Percentiles rank a stretch among this genome's conserved stretches.
These are phyloP conservation scores for Siderastrea radians DNA, from an alignment of 92 coral and sea anemone genomes.

Conservation along the genomic window DNA sequence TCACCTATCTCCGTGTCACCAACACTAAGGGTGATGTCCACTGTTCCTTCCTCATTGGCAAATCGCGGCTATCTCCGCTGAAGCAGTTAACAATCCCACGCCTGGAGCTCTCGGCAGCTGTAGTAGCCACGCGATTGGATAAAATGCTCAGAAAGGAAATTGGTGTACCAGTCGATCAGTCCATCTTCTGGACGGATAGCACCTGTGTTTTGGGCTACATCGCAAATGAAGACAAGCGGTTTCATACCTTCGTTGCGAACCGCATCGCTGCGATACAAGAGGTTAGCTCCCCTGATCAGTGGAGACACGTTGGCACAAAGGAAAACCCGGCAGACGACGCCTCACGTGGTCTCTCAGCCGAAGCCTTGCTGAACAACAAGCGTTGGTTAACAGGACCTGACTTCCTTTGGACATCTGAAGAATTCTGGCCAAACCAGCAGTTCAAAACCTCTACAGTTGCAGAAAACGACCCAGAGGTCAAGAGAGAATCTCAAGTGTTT, in stretches of 20 bases:
- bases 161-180: slow-evolving; percentile 13
- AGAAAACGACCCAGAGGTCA: too few relatives aligned
- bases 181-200: neutral
- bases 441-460: too few relatives aligned
- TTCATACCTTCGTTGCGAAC: slow-evolving; percentile 56
- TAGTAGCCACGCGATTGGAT: slow-evolving; percentile 51
- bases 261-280: slow-evolving; percentile 38
- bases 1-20: slow-evolving; percentile 16
- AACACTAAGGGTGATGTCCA: neutral
- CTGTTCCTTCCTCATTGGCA: slow-evolving; percentile 40
- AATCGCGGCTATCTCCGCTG: slow-evolving; percentile 51
- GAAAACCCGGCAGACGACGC: slow-evolving; percentile 53
- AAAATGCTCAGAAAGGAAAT: slow-evolving; percentile 29
- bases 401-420: slow-evolving; percentile 1
- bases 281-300: slow-evolving; percentile 45
- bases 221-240: slow-evolving; percentile 29
- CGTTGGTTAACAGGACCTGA: slow-evolving; percentile 45
- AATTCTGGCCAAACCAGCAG: neutral
- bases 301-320: slow-evolving; percentile 40
- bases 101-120: slow-evolving; percentile 67
- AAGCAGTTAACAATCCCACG: slow-evolving; percentile 51
- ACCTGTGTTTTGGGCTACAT: slow-evolving; percentile 52
- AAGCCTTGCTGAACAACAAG: slow-evolving; percentile 8
- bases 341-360: slow-evolving; percentile 29
- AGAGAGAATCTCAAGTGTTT: too few relatives aligned